These are phyloP conservation scores for Microtus oregoni DNA, from an alignment of 2,113 vertebrate species.

Conservation along the genomic window DNA sequence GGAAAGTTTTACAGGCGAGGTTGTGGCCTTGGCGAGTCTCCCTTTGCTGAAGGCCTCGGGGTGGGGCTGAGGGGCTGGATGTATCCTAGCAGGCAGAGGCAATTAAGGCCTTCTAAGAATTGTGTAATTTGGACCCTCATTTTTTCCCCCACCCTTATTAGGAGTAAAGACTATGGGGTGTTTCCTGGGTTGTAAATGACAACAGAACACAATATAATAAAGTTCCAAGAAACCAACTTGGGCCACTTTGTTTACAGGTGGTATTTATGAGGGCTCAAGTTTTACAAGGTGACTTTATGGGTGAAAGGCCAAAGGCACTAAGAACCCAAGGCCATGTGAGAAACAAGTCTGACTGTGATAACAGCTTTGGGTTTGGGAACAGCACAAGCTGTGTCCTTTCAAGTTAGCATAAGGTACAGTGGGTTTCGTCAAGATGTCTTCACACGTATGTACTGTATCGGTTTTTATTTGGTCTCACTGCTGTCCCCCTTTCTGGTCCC, in stretches of 20 bases:
- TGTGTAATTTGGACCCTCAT: not conserved
- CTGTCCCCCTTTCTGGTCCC: not conserved
- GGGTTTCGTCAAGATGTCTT: not conserved
- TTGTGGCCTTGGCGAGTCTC: not conserved
- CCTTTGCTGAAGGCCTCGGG: not conserved
- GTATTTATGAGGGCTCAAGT: conserved; percentile 59
- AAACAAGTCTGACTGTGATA: not conserved
- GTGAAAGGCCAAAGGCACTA: conserved; percentile 44
- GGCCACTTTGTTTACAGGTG: conserved; percentile 56
- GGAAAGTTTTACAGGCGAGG: conserved; percentile 59
- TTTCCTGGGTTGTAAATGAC: conserved; percentile 53
- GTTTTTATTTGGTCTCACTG: not conserved
- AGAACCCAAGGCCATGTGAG: not conserved
- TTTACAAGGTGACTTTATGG: conserved; percentile 67
- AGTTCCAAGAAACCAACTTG: conserved; percentile 50
- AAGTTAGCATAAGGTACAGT: not conserved
- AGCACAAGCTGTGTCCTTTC: not conserved
- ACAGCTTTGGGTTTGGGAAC: conserved; percentile 4
- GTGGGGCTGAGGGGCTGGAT: not conserved
- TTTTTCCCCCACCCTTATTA: not conserved
- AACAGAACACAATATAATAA: conserved; percentile 27
- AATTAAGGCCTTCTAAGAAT: conserved; percentile 47
- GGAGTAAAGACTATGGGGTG: conserved; percentile 8
- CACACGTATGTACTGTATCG: not conserved
- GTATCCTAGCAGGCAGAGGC: not conserved